phyloP scores from a whole-genome alignment of 2,888 invertebrate species.

The Pristionchus japonicus region DNA sequence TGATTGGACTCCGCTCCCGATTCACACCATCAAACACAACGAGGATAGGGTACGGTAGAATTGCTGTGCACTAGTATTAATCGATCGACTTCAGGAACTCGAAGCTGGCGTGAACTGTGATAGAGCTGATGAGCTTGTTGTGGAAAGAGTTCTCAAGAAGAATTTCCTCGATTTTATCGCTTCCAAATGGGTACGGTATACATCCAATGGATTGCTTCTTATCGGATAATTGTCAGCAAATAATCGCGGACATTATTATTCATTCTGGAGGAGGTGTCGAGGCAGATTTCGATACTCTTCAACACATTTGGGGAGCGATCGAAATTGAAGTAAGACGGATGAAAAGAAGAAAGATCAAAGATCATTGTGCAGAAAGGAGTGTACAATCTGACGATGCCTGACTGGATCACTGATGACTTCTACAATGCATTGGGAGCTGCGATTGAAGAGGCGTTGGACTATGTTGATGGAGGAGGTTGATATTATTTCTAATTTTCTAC shows the following conservation, averaged over 20 bases:
- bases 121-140: background rate
- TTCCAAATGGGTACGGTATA: constrained; percentile 31
- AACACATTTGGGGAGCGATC: constrained; percentile 39
- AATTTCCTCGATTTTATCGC: constrained; percentile 44
- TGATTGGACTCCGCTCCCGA: constrained; percentile 33
- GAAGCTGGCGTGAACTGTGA: constrained; percentile 7
- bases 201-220: background rate
- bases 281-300: constrained; percentile 37
- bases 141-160: constrained; percentile 34
- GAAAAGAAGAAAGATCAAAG: background rate
- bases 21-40: constrained; percentile 26
- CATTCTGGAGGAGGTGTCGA: constrained; percentile 8
- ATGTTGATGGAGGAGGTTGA: constrained; percentile 37
- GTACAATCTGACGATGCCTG: constrained; percentile 44
- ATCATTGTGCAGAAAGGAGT: background rate
- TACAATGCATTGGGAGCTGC: background rate
- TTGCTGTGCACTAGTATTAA: background rate
- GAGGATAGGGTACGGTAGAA: constrained; percentile 22
- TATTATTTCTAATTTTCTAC: background rate
- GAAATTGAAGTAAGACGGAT: constrained; percentile 14
- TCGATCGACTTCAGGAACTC: background rate
- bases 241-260: constrained; percentile 18
- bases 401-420: constrained; percentile 43
- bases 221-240: background rate
- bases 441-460: constrained; percentile 16